Base-by-base conservation (phyloP, 2,888 invertebrate species). In the Cephus spinipes region DNA sequence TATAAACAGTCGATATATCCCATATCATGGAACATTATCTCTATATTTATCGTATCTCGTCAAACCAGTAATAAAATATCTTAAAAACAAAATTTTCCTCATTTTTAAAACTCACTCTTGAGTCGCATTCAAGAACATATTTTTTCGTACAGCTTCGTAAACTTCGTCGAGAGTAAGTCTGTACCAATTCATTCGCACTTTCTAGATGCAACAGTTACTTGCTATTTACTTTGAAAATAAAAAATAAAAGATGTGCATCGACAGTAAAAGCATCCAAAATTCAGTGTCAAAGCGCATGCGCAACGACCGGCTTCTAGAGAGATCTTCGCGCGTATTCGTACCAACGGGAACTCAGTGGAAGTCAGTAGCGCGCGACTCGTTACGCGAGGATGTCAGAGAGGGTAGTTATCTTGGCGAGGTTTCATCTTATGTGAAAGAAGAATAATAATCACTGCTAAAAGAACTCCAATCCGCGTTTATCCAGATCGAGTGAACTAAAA, bases 241-340 rank as follows among this genome's bases (percentile, higher is more conserved):
- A 69, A 31, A 69, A 12, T 30, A 23, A 30, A 69, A 30, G 12
- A 69, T 30, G 15, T 69, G 1, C 71, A 33, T 12, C 71, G 31
- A 12, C 12, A 71, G 4, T 32, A 71, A 71, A 15, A 31, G 71
- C 71, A 55, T 15, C 23, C 55, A 55, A 55, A 55, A 55, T 55
- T 23, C 55, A 9, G 55, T 55, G 9, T 15, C 23, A 55, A 55
- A 2, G 31, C 71, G 71, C 71, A 71, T 71, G 71, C 71, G 71
- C 71, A 71, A 31, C 71, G 6, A 71, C 32, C 71, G 71, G 71
- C 71, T 71, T 71, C 71, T 71, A 71, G 71, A 71, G 71, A 71
- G 71, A 71, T 71, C 71, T 31, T 33, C 31, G 31, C 71, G 71
- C 32, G 71, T 31, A 69, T 71, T 71, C 12, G 71, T 33, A 12